These are phyloP conservation scores for Euborellia annulipes DNA, from an alignment of 1,140 invertebrate species.

Conservation along the genomic window DNA sequence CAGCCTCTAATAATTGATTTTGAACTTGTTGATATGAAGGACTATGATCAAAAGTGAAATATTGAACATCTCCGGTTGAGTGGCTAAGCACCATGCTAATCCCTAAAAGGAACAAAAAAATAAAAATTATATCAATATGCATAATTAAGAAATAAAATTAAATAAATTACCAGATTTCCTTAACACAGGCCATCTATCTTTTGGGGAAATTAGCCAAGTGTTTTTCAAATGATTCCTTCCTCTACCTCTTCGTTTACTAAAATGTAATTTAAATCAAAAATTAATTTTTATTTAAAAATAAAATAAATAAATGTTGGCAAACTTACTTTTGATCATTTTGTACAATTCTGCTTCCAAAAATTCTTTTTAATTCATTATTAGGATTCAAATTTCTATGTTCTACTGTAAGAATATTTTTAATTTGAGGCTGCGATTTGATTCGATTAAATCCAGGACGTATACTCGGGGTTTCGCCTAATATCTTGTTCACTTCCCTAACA, in stretches of 20 bases:
- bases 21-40: constrained; percentile 52
- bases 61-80: constrained; percentile 27
- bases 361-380: constrained; percentile 66
- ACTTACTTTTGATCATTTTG: constrained; percentile 44
- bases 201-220: constrained; percentile 46
- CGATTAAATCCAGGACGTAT: neutral
- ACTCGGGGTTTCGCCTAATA: constrained; percentile 38
- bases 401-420: constrained; percentile 38
- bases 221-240: constrained; percentile 38
- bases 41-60: constrained; percentile 70
- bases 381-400: constrained; percentile 64
- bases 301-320: neutral
- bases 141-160: too few relatives aligned
- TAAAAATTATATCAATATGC: too few relatives aligned
- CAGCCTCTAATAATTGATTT: constrained; percentile 53
- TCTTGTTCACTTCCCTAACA: constrained; percentile 52
- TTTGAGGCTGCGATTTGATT: constrained; percentile 10
- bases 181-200: constrained; percentile 48
- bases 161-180: constrained; percentile 39
- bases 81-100: too few relatives aligned
- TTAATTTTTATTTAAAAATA: neutral
- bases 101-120: too few relatives aligned
- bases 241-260: constrained; percentile 38
- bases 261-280: constrained; percentile 12
- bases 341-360: constrained; percentile 69